phyloP scores from a whole-genome alignment of 2,888 invertebrate species.

The Desoria tigrina region DNA sequence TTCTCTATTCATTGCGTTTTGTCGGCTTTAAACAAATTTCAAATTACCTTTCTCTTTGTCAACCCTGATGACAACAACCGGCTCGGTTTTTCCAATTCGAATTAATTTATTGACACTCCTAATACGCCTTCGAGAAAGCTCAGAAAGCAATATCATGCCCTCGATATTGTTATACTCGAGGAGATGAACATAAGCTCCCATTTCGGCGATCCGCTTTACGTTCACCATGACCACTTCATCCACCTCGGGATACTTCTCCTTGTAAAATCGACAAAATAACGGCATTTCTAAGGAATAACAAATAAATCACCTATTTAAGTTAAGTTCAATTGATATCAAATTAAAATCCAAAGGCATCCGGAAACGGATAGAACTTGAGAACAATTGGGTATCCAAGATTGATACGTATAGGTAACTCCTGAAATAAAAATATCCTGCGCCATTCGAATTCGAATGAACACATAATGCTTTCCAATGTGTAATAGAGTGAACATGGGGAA shows the following conservation, averaged over 20 bases:
- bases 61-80: conserved; percentile 98
- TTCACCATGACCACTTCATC: conserved; percentile 99
- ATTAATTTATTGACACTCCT: conserved; percentile 99
- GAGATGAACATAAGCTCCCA: conserved; percentile 98
- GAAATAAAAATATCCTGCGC: too few species aligned
- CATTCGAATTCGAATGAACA: too few species aligned
- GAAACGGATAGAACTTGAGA: too few species aligned
- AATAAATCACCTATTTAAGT: too few species aligned
- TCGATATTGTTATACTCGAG: conserved; percentile 99
- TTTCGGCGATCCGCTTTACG: conserved; percentile 96
- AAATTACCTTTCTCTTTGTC: conserved; percentile 95
- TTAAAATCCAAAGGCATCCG: too few species aligned
- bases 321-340: too few species aligned
- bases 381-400: too few species aligned
- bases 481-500: too few species aligned
- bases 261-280: conserved; percentile 93
- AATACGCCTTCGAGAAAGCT: conserved; percentile 96
- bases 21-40: neutral
- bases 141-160: conserved; percentile 97
- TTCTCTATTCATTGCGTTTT: neutral
- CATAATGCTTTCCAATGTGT: too few species aligned
- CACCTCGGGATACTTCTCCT: conserved; percentile 94
- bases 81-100: conserved; percentile 96
- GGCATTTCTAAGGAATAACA: conserved; percentile 59
- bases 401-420: too few species aligned